A percentile compares a stretch with the other conserved stretches of the same genome.
Conservation (phyloP, 2,113 vertebrate genomes). For the Burhinus oedicnemus region DNA sequence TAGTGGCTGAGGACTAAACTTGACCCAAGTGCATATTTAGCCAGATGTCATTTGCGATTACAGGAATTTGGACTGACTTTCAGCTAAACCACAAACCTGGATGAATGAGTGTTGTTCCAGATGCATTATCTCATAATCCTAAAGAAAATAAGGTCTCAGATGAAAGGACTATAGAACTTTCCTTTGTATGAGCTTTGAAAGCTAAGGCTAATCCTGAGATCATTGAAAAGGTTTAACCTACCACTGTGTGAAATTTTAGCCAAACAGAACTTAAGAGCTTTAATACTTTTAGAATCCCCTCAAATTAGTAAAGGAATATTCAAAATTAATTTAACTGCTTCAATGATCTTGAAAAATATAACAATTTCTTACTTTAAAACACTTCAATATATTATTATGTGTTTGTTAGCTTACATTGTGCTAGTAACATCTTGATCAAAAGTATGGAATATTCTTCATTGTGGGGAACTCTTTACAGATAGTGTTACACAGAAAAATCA, state of each 20-base stretch:
- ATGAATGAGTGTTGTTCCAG: slow-evolving; percentile 65
- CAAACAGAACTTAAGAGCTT: slow-evolving; percentile 26
- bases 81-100: slow-evolving; percentile 59
- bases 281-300: not conserved
- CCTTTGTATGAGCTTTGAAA: slow-evolving; percentile 42
- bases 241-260: slow-evolving; percentile 45
- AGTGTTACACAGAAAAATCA: not conserved
- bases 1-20: slow-evolving; percentile 45
- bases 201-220: slow-evolving; percentile 44
- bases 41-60: slow-evolving; percentile 43
- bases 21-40: slow-evolving; percentile 52
- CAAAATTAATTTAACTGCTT: not conserved
- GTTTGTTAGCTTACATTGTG: not conserved
- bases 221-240: slow-evolving; percentile 31
- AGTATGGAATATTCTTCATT: not conserved
- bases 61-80: slow-evolving; percentile 48
- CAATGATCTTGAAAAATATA: not conserved
- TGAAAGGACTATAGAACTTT: slow-evolving; percentile 53
- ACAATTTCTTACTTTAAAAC: not conserved
- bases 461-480: not conserved
- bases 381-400: not conserved
- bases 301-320: not conserved
- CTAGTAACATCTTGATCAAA: not conserved
- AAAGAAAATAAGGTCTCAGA: slow-evolving; percentile 65
- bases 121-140: slow-evolving; percentile 69